Conservation (phyloP, 2,797 vertebrate species). For the Molothrus ater region DNA sequence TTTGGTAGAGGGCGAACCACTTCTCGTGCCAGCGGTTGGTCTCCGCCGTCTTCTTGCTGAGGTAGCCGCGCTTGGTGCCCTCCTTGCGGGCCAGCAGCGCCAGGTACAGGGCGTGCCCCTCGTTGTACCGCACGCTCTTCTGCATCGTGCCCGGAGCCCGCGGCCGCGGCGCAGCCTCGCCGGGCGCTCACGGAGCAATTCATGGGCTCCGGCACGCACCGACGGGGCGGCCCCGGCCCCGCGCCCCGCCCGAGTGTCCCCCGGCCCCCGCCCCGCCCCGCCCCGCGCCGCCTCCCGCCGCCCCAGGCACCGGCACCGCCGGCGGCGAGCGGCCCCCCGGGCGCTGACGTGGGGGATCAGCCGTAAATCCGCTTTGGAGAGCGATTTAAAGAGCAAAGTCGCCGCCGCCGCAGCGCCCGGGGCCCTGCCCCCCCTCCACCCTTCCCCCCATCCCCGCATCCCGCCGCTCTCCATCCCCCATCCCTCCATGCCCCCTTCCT, state of each 20-base stretch:
- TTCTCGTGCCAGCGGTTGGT: conserved; percentile 89
- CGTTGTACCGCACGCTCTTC: conserved; percentile 91
- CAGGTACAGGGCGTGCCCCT: conserved; percentile 87
- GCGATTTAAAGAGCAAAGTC: conserved; percentile 85
- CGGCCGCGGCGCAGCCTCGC: background rate
- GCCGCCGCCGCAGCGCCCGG: conserved; percentile 12
- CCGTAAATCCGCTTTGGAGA: conserved; percentile 86
- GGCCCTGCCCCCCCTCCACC: background rate
- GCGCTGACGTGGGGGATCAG: conserved; percentile 63
- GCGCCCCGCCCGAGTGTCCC: background rate
- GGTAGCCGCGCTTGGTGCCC: conserved; percentile 84
- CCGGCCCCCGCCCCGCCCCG: background rate
- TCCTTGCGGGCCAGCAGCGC: conserved; percentile 86
- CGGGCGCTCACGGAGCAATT: background rate
- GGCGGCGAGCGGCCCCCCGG: background rate
- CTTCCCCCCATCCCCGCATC: background rate
- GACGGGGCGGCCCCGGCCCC: background rate
- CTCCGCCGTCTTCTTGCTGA: conserved; percentile 87
- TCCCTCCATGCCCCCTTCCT: background rate
- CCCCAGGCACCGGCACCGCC: background rate
- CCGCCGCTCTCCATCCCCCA: too few species aligned
- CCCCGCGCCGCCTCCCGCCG: background rate
- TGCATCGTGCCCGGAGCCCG: conserved; percentile 77
- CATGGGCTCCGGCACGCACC: background rate
- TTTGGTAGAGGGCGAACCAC: conserved; percentile 89